Percentiles rank a stretch among this genome's conserved stretches.
Evolutionary conservation across 2,797 vertebrate genomes (phyloP).

Genomic region (Pangasius djambal): DNA sequence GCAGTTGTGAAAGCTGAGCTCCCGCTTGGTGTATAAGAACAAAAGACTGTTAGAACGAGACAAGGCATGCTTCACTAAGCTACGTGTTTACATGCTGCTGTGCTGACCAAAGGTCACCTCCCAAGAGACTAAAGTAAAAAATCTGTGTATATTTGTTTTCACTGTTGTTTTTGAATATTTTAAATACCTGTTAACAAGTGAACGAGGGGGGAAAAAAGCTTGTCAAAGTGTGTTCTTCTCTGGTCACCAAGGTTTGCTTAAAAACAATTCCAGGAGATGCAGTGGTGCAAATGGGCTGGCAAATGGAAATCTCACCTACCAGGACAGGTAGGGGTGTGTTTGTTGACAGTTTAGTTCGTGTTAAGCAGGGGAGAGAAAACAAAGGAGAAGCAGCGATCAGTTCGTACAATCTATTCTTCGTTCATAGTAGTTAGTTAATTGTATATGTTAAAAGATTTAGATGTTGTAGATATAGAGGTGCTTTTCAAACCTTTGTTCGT

Average conservation of each 20-base stretch:
- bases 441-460: not conserved
- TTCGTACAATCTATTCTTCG: not conserved
- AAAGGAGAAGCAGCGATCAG: conserved; percentile 35
- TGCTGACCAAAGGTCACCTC: conserved; percentile 61
- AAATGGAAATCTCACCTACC: conserved; percentile 73
- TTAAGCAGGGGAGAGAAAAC: conserved; percentile 41
- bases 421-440: not conserved
- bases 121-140: conserved; percentile 51
- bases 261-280: conserved; percentile 78
- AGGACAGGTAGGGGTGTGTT: conserved; percentile 75
- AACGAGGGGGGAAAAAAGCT: not conserved
- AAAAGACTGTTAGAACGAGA: conserved; percentile 33
- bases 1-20: conserved; percentile 24
- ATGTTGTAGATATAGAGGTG: not conserved
- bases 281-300: conserved; percentile 77
- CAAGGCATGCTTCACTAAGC: conserved; percentile 37
- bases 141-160: conserved; percentile 48
- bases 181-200: not conserved
- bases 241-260: conserved; percentile 7
- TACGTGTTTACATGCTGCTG: conserved; percentile 44
- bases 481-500: not conserved
- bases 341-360: conserved; percentile 49
- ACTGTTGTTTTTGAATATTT: not conserved
- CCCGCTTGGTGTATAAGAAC: not conserved
- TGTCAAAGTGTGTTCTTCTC: not conserved